phyloP scores from a whole-genome alignment of 1,140 invertebrate species.

The Micrasema longulum region DNA sequence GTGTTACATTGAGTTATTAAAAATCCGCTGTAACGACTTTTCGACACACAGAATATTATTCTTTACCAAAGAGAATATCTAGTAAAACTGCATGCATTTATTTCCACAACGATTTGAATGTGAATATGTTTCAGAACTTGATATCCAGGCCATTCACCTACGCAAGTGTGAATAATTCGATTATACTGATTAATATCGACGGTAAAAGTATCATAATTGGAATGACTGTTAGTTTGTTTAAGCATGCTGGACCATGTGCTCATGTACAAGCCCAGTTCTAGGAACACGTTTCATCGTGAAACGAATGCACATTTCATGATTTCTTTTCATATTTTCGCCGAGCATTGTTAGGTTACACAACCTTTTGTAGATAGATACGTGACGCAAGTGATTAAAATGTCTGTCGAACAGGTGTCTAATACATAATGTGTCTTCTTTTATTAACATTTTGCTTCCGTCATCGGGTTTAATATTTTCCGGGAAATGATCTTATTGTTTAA shows the following conservation, averaged over 20 bases:
- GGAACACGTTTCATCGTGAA: conserved; percentile 11
- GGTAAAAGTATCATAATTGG: conserved; percentile 21
- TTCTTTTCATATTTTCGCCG: neutral
- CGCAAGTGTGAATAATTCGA: conserved; percentile 23
- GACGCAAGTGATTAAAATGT: conserved; percentile 5
- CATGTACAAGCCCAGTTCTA: neutral
- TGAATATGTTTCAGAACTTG: too few relatives aligned
- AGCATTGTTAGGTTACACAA: neutral
- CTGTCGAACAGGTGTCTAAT: neutral
- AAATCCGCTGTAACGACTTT: too few relatives aligned
- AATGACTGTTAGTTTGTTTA: conserved; percentile 3
- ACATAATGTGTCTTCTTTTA: neutral
- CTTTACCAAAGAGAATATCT: too few relatives aligned
- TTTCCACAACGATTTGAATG: too few relatives aligned
- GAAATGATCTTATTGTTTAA: too few relatives aligned
- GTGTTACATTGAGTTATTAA: too few relatives aligned
- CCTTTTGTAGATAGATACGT: neutral
- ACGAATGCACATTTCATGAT: conserved; percentile 18
- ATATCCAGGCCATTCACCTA: conserved; percentile 26
- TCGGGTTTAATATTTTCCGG: too few relatives aligned
- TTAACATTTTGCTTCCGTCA: too few relatives aligned
- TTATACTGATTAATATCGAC: conserved; percentile 10
- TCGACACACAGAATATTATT: too few relatives aligned
- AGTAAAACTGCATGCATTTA: too few relatives aligned
- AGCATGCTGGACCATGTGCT: conserved; percentile 17